Base-by-base conservation (phyloP, 2,888 invertebrate species). In the Sesia bembeciformis region DNA sequence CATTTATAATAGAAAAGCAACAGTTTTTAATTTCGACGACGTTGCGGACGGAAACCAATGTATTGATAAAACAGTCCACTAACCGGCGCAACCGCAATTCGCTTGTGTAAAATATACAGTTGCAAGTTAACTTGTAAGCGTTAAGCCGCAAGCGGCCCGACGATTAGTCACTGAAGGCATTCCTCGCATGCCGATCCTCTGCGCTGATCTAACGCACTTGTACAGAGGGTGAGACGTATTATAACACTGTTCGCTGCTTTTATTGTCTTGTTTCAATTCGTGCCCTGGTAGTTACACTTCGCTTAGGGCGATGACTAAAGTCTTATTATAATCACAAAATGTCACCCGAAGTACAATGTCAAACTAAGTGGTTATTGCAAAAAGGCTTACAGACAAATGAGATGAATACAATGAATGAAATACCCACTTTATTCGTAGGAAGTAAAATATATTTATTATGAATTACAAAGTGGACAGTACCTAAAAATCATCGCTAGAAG, bases 161-260 rank as follows among this genome's bases (percentile, higher is more conserved):
- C 76, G 81, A 81, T 86, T 85, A 86, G 80, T 86, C 86, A 86
- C 80, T 81, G 81, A 78, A 80, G 80, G 72, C 84, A 86, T 86
- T 85, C 83, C 76, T 67, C 43, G 74, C 74, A 72, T 72, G 74
- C 81, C 83, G 68, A 78, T 78, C 74, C 72, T 67, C 71, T 74
- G 73, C 60, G 58, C 56, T 60, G 64, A 59, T 61, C 61, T 59
- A 56, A 64, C 50, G 39, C 50, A 50, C 38, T 50, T 50, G 50
- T 39, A 23, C 46, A 46, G 8, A 46, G 46, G 46, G 46, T 8
- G 46, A 5, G n/a, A 46, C 23, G 46, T 23, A 23, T 46, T 23
- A 23, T 23, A 23, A 46, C 46, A 46, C 46, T 4, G 8, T 23
- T 52, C 39, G 39, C 40, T 52, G 52, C 52, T 54, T 41, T 46